Evolutionary conservation across 2,888 invertebrate species (phyloP).

Genomic region (Cephus spinipes): DNA sequence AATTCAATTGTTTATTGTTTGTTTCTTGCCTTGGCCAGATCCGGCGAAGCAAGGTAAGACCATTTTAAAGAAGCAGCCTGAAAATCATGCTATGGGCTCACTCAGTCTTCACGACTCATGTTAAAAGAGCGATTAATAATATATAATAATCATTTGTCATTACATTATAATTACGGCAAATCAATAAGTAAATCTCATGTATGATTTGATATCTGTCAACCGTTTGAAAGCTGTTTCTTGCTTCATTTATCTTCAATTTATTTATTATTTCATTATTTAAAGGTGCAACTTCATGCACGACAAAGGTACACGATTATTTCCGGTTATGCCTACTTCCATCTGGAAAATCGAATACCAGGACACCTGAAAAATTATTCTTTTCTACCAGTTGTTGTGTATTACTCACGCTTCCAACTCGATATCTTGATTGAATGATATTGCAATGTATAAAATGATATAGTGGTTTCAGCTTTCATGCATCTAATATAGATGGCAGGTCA

Average conservation of each 20-base stretch:
- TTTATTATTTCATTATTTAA: background rate
- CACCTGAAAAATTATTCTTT: background rate
- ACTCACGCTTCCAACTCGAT: background rate
- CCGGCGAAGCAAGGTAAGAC: conserved; percentile 61
- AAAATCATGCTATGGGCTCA: conserved; percentile 33
- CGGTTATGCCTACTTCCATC: background rate
- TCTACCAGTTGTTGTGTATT: background rate
- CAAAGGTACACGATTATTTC: background rate
- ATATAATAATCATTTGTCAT: conserved; percentile 9
- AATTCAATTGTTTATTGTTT: conserved; percentile 49
- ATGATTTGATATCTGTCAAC: background rate
- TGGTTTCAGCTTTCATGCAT: background rate
- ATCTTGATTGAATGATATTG: background rate
- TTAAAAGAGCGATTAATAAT: conserved; percentile 13
- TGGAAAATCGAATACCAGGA: background rate
- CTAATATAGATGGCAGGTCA: background rate
- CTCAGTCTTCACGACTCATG: conserved; percentile 23
- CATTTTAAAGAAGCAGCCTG: conserved; percentile 22
- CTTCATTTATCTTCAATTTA: background rate
- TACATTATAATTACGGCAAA: background rate
- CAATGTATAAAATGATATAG: background rate
- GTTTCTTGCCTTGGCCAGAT: conserved; percentile 57
- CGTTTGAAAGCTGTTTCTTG: background rate
- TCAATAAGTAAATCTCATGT: background rate
- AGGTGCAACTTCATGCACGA: background rate